These are phyloP conservation scores for Anoplophora glabripennis DNA, from an alignment of 1,140 invertebrate genomes.

Conservation along the genomic window DNA sequence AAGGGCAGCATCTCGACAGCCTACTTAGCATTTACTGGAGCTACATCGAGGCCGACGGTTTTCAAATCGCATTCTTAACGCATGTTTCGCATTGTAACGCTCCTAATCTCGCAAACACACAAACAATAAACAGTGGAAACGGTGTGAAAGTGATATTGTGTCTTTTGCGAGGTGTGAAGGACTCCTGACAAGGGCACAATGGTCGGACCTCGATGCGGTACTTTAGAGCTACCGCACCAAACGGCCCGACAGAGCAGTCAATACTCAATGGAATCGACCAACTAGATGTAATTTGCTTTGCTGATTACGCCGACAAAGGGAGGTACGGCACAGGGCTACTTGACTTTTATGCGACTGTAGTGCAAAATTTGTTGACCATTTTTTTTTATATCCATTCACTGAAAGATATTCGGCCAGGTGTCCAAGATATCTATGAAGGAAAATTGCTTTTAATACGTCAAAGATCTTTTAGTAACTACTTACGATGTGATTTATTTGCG, in stretches of 20 bases:
- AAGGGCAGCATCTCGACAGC: too few relatives aligned
- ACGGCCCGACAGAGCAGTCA: slow-evolving; percentile 29
- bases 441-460: too few relatives aligned
- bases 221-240: slow-evolving; percentile 40
- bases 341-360: background rate
- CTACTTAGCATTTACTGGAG: too few relatives aligned
- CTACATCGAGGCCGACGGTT: too few relatives aligned
- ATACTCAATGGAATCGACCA: slow-evolving; percentile 35
- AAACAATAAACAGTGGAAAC: slow-evolving; percentile 42
- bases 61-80: too few relatives aligned
- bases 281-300: slow-evolving; percentile 43
- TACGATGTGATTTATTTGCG: too few relatives aligned
- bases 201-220: slow-evolving; percentile 40
- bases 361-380: background rate
- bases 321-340: background rate
- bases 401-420: too few relatives aligned
- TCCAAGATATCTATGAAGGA: too few relatives aligned
- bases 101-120: slow-evolving; percentile 34
- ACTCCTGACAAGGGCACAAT: slow-evolving; percentile 38
- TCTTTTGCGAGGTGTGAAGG: slow-evolving; percentile 42
- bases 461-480: too few relatives aligned
- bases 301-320: slow-evolving; percentile 37
- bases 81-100: slow-evolving; percentile 8
- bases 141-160: slow-evolving; percentile 46
- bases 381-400: slow-evolving; percentile 9